Conservation (phyloP, 2,113 vertebrate species). For the Elgaria multicarinata region DNA sequence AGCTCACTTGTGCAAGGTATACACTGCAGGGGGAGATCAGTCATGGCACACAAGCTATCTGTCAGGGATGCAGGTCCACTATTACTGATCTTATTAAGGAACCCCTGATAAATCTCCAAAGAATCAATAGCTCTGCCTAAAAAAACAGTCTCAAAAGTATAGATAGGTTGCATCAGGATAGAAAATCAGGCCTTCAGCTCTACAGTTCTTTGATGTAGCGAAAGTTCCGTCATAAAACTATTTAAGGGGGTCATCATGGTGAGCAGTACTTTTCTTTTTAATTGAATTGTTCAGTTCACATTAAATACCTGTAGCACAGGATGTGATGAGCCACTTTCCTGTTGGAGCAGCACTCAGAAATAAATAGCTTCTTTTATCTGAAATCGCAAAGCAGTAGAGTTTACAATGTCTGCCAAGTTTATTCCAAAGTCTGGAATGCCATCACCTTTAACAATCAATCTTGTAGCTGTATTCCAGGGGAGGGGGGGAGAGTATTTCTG, state of each 20-base stretch:
- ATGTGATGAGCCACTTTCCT: neutral
- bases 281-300: slow-evolving; percentile 16
- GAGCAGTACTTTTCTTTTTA: neutral
- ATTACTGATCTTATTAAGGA: neutral
- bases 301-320: slow-evolving; percentile 6
- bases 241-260: neutral
- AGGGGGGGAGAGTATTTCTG: neutral
- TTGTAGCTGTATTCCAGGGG: slow-evolving; percentile 15
- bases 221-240: neutral
- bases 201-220: neutral
- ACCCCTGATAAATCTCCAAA: neutral
- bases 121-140: neutral
- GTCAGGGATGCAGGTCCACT: neutral
- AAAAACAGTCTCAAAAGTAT: neutral
- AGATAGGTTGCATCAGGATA: neutral
- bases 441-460: neutral
- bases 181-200: neutral
- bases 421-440: neutral
- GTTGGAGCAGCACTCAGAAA: neutral
- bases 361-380: neutral
- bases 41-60: neutral
- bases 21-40: neutral
- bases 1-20: neutral
- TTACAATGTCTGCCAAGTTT: neutral
- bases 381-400: neutral